phyloP scores from a whole-genome alignment of 1,140 invertebrate genomes.

The Portunus trituberculatus region DNA sequence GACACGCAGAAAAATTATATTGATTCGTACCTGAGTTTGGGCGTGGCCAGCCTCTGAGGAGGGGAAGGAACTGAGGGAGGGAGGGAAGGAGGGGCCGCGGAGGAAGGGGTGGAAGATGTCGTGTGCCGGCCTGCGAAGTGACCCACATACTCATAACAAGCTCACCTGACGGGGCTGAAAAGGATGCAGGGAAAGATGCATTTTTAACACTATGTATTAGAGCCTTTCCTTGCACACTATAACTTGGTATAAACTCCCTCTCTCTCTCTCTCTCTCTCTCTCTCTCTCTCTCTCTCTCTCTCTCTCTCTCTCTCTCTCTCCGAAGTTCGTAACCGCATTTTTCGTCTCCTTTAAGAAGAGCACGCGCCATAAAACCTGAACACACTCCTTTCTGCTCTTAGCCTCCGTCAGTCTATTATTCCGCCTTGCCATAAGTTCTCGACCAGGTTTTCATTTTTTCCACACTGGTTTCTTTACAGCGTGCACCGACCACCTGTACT shows the following conservation, averaged over 20 bases:
- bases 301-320: slow-evolving; percentile 40
- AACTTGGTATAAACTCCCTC: not conserved
- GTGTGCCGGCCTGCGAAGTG: not conserved
- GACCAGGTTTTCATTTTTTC: too few species aligned
- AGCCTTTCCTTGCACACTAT: too few species aligned
- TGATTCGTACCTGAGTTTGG: not conserved
- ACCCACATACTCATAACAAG: not conserved
- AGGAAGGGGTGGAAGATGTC: not conserved
- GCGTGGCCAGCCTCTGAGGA: not conserved
- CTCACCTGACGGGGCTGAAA: not conserved
- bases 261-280: slow-evolving; percentile 50
- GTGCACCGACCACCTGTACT: too few species aligned
- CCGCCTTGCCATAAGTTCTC: too few species aligned
- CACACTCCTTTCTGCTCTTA: too few species aligned
- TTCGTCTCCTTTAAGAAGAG: too few species aligned
- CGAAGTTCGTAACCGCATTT: not conserved
- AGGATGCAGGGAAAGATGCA: not conserved
- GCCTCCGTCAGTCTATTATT: too few species aligned
- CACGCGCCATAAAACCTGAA: too few species aligned
- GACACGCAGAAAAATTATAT: not conserved
- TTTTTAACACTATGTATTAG: not conserved
- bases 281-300: slow-evolving; percentile 50
- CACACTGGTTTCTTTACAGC: too few species aligned
- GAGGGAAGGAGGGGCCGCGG: not conserved
- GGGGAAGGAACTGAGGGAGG: not conserved